Evolutionary conservation across 1,140 invertebrate genomes (phyloP).

Genomic region (Cecropterus lyciades): DNA sequence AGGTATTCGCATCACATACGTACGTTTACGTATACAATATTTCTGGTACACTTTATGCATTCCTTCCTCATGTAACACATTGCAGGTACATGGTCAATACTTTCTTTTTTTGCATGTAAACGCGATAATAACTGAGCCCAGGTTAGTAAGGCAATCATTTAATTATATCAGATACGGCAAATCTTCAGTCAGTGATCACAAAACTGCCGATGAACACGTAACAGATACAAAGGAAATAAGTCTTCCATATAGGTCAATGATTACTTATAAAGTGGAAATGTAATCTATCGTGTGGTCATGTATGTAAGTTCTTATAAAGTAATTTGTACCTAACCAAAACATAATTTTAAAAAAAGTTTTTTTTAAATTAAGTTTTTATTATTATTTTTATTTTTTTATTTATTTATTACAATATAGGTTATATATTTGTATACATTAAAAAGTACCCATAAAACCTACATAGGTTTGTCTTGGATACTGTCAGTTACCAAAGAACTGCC

Average conservation of each 20-base stretch:
- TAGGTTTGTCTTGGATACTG: no score
- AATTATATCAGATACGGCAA: constrained; percentile 18
- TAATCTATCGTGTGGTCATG: no score
- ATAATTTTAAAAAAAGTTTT: no score
- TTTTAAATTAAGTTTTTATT: no score
- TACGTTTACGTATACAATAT: background rate
- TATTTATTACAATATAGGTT: no score
- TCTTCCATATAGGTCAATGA: background rate
- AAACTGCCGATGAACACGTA: constrained; percentile 19
- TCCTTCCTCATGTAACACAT: constrained; percentile 1
- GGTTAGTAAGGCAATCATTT: constrained; percentile 17
- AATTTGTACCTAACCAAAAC: no score
- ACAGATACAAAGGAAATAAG: background rate
- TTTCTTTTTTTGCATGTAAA: constrained; percentile 31
- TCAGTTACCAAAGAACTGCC: no score
- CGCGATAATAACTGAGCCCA: constrained; percentile 6
- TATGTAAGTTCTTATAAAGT: no score
- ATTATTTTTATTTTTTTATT: no score
- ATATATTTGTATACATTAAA: no score
- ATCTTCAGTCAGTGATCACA: constrained; percentile 14
- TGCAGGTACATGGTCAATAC: constrained; percentile 1
- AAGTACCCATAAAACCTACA: no score
- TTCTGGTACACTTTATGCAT: background rate
- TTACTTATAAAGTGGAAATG: background rate
- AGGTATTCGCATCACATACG: background rate